These are phyloP conservation scores for Hippocampus zosterae DNA, from an alignment of 2,113 vertebrate species.

Conservation along the genomic window DNA sequence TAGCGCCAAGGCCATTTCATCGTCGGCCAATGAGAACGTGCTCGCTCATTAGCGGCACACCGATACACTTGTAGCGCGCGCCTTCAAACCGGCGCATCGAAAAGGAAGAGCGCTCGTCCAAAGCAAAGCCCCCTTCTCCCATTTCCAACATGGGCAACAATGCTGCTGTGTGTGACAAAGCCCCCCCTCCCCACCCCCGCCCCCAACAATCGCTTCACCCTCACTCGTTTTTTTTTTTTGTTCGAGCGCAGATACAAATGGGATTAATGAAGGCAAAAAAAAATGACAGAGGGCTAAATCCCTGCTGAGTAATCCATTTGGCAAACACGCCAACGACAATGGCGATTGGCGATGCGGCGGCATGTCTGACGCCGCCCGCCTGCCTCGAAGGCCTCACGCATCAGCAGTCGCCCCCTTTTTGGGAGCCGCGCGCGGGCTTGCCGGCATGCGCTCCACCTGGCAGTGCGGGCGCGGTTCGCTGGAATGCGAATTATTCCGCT, in stretches of 20 bases:
- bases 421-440: not conserved
- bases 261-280: constrained; percentile 72
- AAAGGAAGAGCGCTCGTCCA: constrained; percentile 16
- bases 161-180: constrained; percentile 60
- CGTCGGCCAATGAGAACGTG: constrained; percentile 69
- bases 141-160: constrained; percentile 42
- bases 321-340: constrained; percentile 67
- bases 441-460: constrained; percentile 36
- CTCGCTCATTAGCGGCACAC: constrained; percentile 66
- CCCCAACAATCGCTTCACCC: not conserved
- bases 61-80: constrained; percentile 41
- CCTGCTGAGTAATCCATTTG: constrained; percentile 69
- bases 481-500: constrained; percentile 53
- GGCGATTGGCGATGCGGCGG: constrained; percentile 37
- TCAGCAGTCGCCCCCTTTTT: no score
- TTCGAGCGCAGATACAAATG: constrained; percentile 65
- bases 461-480: constrained; percentile 1
- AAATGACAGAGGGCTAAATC: constrained; percentile 69
- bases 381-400: constrained; percentile 26
- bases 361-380: constrained; percentile 25
- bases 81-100: constrained; percentile 1
- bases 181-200: not conserved
- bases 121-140: no score
- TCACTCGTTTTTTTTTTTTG: constrained; percentile 66
- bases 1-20: constrained; percentile 73